A percentile compares a stretch with the other conserved stretches of the same genome.
These are phyloP conservation scores for Microtus ochrogaster DNA, from an alignment of 2,113 vertebrate genomes.

Conservation along the genomic window DNA sequence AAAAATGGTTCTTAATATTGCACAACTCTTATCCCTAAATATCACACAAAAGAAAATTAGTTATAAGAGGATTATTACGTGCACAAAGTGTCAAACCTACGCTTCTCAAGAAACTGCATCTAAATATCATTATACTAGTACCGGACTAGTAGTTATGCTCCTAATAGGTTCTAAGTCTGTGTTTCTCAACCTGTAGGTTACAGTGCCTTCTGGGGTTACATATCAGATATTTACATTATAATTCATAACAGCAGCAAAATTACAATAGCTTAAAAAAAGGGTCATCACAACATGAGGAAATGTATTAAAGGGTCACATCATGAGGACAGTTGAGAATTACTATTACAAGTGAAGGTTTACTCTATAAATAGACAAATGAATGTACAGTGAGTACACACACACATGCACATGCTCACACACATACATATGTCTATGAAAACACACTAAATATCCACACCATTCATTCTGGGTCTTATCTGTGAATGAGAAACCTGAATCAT, in stretches of 20 bases:
- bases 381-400: background rate
- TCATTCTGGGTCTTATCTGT: background rate
- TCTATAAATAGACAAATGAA: constrained; percentile 8
- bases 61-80: background rate
- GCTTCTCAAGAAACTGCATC: background rate
- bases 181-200: background rate
- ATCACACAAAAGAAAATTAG: constrained; percentile 6
- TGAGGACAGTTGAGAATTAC: background rate
- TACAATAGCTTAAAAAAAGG: background rate
- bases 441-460: background rate
- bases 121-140: constrained; percentile 9
- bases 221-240: background rate
- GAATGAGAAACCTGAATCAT: background rate
- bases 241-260: background rate
- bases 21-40: constrained; percentile 9
- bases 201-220: background rate
- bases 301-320: background rate
- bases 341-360: background rate
- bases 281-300: background rate
- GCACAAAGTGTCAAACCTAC: background rate
- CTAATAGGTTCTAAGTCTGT: background rate
- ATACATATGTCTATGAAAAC: no score
- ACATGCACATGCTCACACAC: background rate
- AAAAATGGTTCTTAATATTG: constrained; percentile 1
- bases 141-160: background rate